phyloP scores from a whole-genome alignment of 2,113 vertebrate species.

The Lethenteron camtschaticum region DNA sequence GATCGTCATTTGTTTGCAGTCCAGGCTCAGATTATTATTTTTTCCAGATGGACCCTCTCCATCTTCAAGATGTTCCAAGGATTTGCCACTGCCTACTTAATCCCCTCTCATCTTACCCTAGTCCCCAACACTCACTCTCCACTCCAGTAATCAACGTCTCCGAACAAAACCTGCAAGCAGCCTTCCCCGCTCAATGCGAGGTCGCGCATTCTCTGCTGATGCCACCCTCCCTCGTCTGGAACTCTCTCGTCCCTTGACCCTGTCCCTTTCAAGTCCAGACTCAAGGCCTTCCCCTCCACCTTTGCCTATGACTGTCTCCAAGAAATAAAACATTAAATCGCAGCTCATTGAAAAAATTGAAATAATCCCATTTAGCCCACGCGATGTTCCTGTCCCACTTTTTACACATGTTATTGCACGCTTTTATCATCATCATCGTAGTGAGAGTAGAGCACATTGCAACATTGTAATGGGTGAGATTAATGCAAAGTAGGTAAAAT shows the following conservation, averaged over 20 bases:
- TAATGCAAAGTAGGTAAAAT: background rate
- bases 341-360: no score
- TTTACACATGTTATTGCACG: no score
- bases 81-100: background rate
- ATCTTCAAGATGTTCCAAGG: constrained; percentile 6
- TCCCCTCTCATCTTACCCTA: background rate
- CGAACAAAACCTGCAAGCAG: background rate
- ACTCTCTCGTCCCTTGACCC: background rate
- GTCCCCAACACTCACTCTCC: background rate
- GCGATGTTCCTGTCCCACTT: no score
- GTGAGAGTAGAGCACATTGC: background rate
- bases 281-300: background rate
- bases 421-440: no score
- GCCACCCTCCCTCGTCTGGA: background rate
- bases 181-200: background rate
- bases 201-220: background rate
- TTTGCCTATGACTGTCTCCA: no score
- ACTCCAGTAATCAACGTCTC: background rate
- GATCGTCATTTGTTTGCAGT: no score
- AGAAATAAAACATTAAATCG: no score
- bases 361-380: no score
- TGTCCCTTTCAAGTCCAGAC: background rate
- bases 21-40: no score
- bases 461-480: background rate
- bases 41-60: background rate